These are phyloP conservation scores for Drosophila monieri DNA, from an alignment of 2,888 invertebrate genomes.

Conservation along the genomic window DNA sequence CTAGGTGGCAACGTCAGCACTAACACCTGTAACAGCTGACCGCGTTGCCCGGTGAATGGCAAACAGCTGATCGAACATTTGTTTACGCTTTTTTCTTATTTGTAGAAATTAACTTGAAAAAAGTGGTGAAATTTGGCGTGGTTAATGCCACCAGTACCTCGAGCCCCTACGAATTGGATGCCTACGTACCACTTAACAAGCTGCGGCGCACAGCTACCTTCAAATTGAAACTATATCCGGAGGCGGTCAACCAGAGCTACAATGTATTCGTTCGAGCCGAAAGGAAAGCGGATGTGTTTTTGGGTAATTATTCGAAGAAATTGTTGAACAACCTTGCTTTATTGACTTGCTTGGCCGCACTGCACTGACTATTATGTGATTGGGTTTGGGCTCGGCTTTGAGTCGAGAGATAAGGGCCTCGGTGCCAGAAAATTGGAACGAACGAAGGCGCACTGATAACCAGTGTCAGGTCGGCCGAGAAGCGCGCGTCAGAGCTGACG, in stretches of 20 bases:
- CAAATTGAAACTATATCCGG: slow-evolving; percentile 79
- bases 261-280: slow-evolving; percentile 81
- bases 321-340: slow-evolving; percentile 32
- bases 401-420: slow-evolving; percentile 22
- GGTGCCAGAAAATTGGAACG: slow-evolving; percentile 44
- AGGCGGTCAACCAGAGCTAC: slow-evolving; percentile 63
- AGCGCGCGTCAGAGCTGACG: slow-evolving; percentile 59
- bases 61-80: slow-evolving; percentile 52
- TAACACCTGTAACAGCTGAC: slow-evolving; percentile 57
- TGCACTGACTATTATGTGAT: slow-evolving; percentile 25
- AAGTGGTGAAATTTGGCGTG: slow-evolving; percentile 79
- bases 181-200: slow-evolving; percentile 81
- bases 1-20: slow-evolving; percentile 51
- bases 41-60: slow-evolving; percentile 52
- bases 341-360: slow-evolving; percentile 31
- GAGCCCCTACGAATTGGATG: slow-evolving; percentile 75
- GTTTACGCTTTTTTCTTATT: slow-evolving; percentile 13
- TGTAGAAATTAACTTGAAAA: slow-evolving; percentile 82
- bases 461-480: slow-evolving; percentile 59
- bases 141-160: slow-evolving; percentile 53
- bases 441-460: slow-evolving; percentile 60
- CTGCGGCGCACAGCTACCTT: slow-evolving; percentile 76
- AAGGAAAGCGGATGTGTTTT: slow-evolving; percentile 81
- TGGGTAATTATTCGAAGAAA: slow-evolving; percentile 69
- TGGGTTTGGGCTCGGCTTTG: slow-evolving; percentile 5